phyloP scores from a whole-genome alignment of 2,888 invertebrate genomes.

The Sphaerophoria taeniata region DNA sequence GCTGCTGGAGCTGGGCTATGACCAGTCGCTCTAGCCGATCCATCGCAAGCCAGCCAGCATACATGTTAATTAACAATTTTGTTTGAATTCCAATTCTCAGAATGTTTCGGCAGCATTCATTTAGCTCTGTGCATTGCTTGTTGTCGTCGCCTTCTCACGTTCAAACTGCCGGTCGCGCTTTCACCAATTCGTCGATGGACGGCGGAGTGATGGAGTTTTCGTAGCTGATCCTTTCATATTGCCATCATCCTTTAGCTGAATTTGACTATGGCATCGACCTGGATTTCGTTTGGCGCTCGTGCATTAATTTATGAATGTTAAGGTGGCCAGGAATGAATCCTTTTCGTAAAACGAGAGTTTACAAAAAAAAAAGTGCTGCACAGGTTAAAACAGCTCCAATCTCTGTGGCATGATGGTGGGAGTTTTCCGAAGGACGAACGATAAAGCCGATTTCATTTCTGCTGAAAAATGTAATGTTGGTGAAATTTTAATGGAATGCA shows the following conservation, averaged over 20 bases:
- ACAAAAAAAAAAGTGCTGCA: constrained; percentile 1
- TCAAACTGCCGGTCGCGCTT: too few species aligned
- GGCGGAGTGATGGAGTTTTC: too few species aligned
- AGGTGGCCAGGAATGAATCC: constrained; percentile 33
- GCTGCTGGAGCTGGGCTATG: not conserved
- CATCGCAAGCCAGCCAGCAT: constrained; percentile 27
- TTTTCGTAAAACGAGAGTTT: not conserved
- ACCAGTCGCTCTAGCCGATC: not conserved
- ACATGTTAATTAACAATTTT: constrained; percentile 80
- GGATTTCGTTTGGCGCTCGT: constrained; percentile 25
- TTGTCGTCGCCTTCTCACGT: not conserved
- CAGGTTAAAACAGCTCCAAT: constrained; percentile 22
- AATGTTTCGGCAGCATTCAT: constrained; percentile 68
- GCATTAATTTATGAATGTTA: constrained; percentile 51
- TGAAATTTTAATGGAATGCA: constrained; percentile 48
- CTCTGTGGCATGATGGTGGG: not conserved
- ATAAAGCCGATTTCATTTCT: constrained; percentile 28
- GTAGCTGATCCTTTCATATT: not conserved
- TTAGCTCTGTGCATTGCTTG: constrained; percentile 16
- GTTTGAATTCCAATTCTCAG: constrained; percentile 78
- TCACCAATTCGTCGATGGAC: too few species aligned
- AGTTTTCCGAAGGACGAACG: not conserved
- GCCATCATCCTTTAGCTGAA: not conserved
- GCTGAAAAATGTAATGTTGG: constrained; percentile 35
- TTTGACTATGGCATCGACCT: constrained; percentile 19